These are phyloP conservation scores for Patiria pectinifera DNA, from an alignment of 53 echinoderm and acorn worm genomes.

Conservation along the genomic window DNA sequence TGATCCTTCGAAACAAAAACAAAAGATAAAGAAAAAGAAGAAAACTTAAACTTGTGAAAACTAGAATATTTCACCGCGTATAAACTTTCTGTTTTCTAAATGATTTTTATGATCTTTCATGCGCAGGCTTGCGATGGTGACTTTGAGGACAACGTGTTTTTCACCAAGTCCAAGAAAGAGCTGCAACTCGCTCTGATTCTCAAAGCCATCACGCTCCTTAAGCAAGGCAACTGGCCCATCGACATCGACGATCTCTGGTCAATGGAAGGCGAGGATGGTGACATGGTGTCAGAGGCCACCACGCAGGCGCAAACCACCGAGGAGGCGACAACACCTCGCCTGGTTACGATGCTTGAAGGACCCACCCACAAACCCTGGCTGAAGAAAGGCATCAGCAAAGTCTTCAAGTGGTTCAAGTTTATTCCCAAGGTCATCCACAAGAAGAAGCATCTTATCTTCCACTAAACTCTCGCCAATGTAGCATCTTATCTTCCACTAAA, in stretches of 20 bases:
- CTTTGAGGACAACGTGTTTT: constrained; percentile 36
- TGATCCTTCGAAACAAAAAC: not conserved
- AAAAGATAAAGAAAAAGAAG: too few species aligned
- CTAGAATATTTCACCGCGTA: not conserved
- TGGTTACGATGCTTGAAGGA: not conserved
- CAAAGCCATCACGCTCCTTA: constrained; percentile 43
- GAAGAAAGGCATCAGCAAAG: constrained; percentile 32
- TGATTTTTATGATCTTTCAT: not conserved
- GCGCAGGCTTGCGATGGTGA: constrained; percentile 20
- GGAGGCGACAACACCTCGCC: not conserved
- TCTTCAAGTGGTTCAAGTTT: constrained; percentile 52
- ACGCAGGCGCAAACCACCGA: constrained; percentile 3
- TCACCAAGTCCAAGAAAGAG: constrained; percentile 49
- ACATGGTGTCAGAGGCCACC: constrained; percentile 28
- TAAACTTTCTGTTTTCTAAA: not conserved
- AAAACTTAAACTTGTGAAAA: too few species aligned
- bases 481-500: constrained; percentile 26
- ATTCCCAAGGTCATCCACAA: constrained; percentile 39
- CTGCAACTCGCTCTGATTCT: constrained; percentile 55
- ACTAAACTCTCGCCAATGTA: not conserved
- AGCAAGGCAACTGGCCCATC: constrained; percentile 54
- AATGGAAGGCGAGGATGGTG: constrained; percentile 28
- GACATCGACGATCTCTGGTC: constrained; percentile 39
- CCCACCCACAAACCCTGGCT: constrained; percentile 19
- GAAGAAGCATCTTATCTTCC: constrained; percentile 51